A percentile compares a stretch with the other conserved stretches of the same genome.
Conservation (phyloP, 2,888 invertebrate species). For the Hemithea aestivaria region DNA sequence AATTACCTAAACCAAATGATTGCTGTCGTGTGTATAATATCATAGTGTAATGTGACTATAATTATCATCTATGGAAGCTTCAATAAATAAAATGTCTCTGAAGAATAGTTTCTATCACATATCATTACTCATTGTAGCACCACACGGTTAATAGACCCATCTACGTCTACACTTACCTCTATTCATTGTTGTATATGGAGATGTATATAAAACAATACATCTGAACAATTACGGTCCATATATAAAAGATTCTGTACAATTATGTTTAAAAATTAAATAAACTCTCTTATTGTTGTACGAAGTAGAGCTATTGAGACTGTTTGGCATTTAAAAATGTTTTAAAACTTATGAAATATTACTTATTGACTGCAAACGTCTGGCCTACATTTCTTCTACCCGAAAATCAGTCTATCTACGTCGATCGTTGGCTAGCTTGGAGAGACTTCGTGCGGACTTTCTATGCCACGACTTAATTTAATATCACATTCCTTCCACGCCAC, state of each 20-base stretch:
- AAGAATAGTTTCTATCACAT: constrained; percentile 77
- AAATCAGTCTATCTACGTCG: constrained; percentile 75
- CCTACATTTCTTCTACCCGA: constrained; percentile 73
- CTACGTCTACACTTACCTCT: constrained; percentile 73
- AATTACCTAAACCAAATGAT: constrained; percentile 64
- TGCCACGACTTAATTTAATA: constrained; percentile 68
- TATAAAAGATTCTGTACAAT: constrained; percentile 77
- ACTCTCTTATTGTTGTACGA: constrained; percentile 72
- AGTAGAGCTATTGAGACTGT: constrained; percentile 69
- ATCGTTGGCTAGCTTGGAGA: constrained; percentile 60
- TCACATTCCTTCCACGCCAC: constrained; percentile 68
- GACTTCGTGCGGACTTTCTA: constrained; percentile 42
- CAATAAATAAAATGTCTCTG: constrained; percentile 78
- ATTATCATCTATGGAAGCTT: constrained; percentile 72
- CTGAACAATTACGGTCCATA: constrained; percentile 75
- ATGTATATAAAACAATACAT: constrained; percentile 77
- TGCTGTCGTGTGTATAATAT: constrained; percentile 56
- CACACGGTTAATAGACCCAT: constrained; percentile 78
- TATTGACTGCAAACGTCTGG: constrained; percentile 70
- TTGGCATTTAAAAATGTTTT: constrained; percentile 66
- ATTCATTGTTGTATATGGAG: constrained; percentile 75
- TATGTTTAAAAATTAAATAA: constrained; percentile 76
- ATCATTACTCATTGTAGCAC: constrained; percentile 77
- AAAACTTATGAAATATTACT: constrained; percentile 56
- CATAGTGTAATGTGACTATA: constrained; percentile 60